Base-by-base conservation (phyloP, 2,888 invertebrate species). In the Cephonodes hylas region DNA sequence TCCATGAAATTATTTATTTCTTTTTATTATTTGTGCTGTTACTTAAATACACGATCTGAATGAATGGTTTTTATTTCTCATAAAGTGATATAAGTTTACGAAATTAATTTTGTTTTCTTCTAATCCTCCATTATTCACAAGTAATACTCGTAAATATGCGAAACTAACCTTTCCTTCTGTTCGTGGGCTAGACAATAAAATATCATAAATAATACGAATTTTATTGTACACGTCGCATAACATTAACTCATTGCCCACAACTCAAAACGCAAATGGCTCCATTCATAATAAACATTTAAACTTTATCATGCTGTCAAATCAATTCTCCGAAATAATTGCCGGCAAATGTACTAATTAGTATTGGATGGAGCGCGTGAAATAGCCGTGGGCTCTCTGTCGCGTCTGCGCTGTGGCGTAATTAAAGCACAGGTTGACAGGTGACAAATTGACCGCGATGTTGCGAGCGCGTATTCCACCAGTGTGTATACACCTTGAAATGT, bases 341-440 rank as follows among this genome's bases (percentile, higher is more conserved):
- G 27, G 31, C 27, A 10, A 18, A 53, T 31, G 18, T 53, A 31
- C 53, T 53, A 53, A 53, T 53, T 53, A 53, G 15, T 10, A 23
- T 6, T 1, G n/a, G 7, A 38, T 3, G 13, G 38, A 20, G 23
- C 22, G 38, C 23, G 15, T 58, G 42, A 20, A 56, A n/a, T 38
- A 42, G 25, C 45, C 22, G 53, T 42, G 44, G 42, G 64, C 18
- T 2, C 44, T 59, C 58, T 59, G 58, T 59, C 62, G 64, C 58
- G 64, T 66, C 60, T 57, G 61, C 60, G 64, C 65, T 66, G 63
- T 66, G 65, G 69, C 68, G 88, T 84, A 88, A 91, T 90, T 89
- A 88, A 84, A 83, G 82, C 79, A 76, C 85, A 87, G 84, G 86
- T 87, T 86, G 90, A 88, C 90, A 86, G 80, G 69, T 87, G 89